Evolutionary conservation across 2,888 invertebrate genomes (phyloP).

Genomic region (Pediacus dermestoides): DNA sequence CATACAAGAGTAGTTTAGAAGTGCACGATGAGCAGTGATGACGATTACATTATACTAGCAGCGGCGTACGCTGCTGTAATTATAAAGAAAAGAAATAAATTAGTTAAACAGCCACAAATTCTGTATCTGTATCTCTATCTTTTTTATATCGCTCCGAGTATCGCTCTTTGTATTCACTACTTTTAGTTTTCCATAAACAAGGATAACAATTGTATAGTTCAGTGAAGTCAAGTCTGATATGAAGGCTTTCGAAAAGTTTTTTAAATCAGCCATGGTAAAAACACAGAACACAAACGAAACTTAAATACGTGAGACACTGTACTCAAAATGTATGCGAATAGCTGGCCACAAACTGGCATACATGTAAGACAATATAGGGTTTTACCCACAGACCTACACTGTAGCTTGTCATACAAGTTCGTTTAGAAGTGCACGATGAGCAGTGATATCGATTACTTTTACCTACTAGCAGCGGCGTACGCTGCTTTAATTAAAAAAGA

Average conservation of each 20-base stretch:
- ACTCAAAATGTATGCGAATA: no score
- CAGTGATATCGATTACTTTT: conserved; percentile 9
- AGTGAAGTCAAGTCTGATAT: no score
- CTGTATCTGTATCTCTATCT: not conserved
- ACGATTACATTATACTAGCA: conserved; percentile 11
- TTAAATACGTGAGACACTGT: no score
- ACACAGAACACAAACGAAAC: no score
- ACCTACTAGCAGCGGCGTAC: conserved; percentile 12
- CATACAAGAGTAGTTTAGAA: conserved; percentile 11
- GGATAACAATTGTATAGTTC: no score
- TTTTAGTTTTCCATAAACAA: no score
- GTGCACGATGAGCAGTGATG: conserved; percentile 11
- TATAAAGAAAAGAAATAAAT: conserved; percentile 4
- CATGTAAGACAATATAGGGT: no score
- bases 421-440: conserved; percentile 10
- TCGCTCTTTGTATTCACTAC: no score
- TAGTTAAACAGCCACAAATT: conserved; percentile 2
- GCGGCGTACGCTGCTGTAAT: conserved; percentile 12
- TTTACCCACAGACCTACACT: no score
- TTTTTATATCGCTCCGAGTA: not conserved
- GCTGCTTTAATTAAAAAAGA: conserved; percentile 10
- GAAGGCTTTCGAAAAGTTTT: no score
- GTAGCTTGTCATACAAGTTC: conserved; percentile 9
- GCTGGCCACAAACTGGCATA: no score
- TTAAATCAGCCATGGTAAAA: no score